phyloP scores from a whole-genome alignment of 2,888 invertebrate species.

The Argyresthia albistria region DNA sequence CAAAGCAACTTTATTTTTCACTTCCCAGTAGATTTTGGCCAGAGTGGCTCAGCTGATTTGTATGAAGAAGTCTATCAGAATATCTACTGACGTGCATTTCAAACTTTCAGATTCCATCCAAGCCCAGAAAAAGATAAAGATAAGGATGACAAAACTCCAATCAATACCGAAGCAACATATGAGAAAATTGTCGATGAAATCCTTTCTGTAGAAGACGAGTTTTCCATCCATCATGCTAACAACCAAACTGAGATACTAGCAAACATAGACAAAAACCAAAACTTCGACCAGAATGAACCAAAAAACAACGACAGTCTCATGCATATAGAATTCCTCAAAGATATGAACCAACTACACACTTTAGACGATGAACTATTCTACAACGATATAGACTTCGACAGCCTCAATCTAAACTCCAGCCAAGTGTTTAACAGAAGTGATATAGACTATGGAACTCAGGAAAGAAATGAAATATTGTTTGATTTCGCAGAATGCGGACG shows the following conservation, averaged over 20 bases:
- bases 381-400: slow-evolving; percentile 57
- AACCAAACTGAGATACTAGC: slow-evolving; percentile 30
- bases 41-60: too few relatives aligned
- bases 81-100: too few relatives aligned
- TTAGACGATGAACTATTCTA: slow-evolving; percentile 55
- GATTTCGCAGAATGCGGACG: slow-evolving; percentile 39
- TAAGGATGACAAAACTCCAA: slow-evolving; percentile 15
- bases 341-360: slow-evolving; percentile 54
- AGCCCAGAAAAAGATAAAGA: slow-evolving; percentile 22
- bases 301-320: slow-evolving; percentile 38
- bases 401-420: slow-evolving; percentile 33
- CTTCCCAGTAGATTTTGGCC: too few relatives aligned
- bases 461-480: slow-evolving; percentile 42
- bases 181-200: slow-evolving; percentile 62
- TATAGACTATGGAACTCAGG: slow-evolving; percentile 27
- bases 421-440: slow-evolving; percentile 45
- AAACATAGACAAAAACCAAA: slow-evolving; percentile 19
- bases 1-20: too few relatives aligned
- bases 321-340: slow-evolving; percentile 57
- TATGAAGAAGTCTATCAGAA: too few relatives aligned
- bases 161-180: slow-evolving; percentile 22
- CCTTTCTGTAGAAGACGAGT: slow-evolving; percentile 57
- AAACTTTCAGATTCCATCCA: not conserved
- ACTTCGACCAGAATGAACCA: slow-evolving; percentile 16
- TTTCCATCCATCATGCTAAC: slow-evolving; percentile 19